These are phyloP conservation scores for Myotis pilosus DNA, from an alignment of 2,797 vertebrate genomes.

Conservation along the genomic window DNA sequence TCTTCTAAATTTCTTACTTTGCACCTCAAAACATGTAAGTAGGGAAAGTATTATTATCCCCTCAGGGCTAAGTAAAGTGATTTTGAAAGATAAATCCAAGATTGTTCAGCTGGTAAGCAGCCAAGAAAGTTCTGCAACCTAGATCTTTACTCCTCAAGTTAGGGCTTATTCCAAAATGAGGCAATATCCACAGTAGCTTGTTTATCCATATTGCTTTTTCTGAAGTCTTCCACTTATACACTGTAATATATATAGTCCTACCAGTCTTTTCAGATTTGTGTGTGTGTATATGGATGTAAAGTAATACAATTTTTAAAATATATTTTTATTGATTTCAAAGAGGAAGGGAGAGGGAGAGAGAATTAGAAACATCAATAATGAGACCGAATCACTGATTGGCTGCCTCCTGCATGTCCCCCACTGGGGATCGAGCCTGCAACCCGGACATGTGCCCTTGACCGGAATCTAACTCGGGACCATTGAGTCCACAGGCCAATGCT, in stretches of 20 bases:
- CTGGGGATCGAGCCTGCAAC: too few relatives aligned
- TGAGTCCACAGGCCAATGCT: too few relatives aligned
- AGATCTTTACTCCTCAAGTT: not conserved
- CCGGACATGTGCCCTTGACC: too few relatives aligned
- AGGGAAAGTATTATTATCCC: not conserved
- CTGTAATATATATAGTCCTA: not conserved
- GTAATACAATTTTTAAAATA: not conserved
- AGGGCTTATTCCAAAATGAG: not conserved
- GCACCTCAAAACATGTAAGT: not conserved
- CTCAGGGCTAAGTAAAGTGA: not conserved
- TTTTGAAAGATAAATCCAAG: not conserved
- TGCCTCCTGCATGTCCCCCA: too few relatives aligned
- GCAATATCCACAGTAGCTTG: not conserved
- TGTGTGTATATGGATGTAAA: not conserved
- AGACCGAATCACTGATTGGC: too few relatives aligned
- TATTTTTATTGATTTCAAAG: too few relatives aligned
- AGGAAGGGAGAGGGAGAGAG: too few relatives aligned
- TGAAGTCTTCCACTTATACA: not conserved
- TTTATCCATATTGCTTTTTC: not conserved
- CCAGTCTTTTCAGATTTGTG: conserved; percentile 16
- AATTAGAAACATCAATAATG: too few relatives aligned
- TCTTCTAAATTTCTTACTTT: not conserved
- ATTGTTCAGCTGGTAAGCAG: not conserved
- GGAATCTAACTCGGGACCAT: too few relatives aligned
- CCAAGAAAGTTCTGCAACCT: not conserved